These are phyloP conservation scores for Anadara kagoshimensis DNA, from an alignment of 1,140 invertebrate genomes.

Conservation along the genomic window DNA sequence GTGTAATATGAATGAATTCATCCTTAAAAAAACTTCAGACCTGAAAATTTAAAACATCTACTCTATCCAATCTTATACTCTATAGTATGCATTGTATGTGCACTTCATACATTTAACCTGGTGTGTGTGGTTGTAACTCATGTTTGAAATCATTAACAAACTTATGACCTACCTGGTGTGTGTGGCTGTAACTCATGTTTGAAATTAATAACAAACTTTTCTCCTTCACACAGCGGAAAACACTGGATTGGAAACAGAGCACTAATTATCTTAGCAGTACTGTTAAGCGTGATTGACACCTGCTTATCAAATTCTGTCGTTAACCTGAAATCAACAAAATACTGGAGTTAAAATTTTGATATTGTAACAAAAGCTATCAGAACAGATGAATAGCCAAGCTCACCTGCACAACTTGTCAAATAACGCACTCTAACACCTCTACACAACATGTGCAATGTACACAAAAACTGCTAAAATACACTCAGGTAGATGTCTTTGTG, in stretches of 20 bases:
- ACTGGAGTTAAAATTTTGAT: neutral
- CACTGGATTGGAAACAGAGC: constrained; percentile 68
- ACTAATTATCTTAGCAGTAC: constrained; percentile 61
- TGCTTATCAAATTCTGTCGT: constrained; percentile 63
- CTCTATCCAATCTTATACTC: too few relatives aligned
- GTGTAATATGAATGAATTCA: too few relatives aligned
- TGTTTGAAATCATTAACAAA: constrained; percentile 65
- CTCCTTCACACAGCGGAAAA: constrained; percentile 64
- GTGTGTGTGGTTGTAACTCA: constrained; percentile 55
- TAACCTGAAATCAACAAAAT: constrained; percentile 53
- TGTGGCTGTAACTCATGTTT: constrained; percentile 61
- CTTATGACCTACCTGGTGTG: constrained; percentile 56
- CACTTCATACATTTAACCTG: constrained; percentile 52
- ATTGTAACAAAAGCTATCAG: too few relatives aligned
- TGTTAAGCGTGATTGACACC: constrained; percentile 55
- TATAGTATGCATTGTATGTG: too few relatives aligned
- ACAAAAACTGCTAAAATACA: too few relatives aligned
- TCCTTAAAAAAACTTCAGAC: too few relatives aligned
- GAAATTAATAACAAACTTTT: constrained; percentile 62
- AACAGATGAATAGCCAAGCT: too few relatives aligned
- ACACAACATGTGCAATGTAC: too few relatives aligned
- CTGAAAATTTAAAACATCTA: too few relatives aligned
- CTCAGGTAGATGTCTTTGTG: too few relatives aligned
- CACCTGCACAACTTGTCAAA: neutral
- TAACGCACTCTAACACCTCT: too few relatives aligned